Evolutionary conservation across 2,113 vertebrate species (phyloP).

Genomic region (Stegostoma tigrinum): DNA sequence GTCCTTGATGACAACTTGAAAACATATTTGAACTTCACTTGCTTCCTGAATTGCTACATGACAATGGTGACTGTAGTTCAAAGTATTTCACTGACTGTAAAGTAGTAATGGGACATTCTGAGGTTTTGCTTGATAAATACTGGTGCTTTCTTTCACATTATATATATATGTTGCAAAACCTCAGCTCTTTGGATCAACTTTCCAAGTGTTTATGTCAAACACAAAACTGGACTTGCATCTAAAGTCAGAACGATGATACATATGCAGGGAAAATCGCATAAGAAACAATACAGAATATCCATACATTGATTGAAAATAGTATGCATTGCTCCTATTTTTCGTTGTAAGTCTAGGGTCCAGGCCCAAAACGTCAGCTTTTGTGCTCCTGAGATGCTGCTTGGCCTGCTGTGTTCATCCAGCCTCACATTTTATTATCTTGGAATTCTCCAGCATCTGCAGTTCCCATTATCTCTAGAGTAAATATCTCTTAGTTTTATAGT

Average conservation of each 20-base stretch:
- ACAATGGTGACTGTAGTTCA: not conserved
- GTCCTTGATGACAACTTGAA: not conserved
- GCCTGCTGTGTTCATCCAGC: no score
- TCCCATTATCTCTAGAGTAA: no score
- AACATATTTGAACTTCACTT: not conserved
- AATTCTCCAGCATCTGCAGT: no score
- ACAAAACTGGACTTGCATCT: not conserved
- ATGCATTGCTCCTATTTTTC: no score
- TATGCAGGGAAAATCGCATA: no score
- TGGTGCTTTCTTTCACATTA: not conserved
- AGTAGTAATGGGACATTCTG: not conserved
- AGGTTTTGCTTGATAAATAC: not conserved
- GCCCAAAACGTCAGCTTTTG: no score
- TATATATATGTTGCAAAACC: not conserved
- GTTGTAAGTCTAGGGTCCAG: no score
- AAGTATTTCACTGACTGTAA: not conserved
- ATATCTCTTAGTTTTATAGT: not conserved
- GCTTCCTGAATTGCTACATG: not conserved
- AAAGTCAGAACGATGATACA: not conserved
- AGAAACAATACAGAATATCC: no score
- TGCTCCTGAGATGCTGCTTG: no score
- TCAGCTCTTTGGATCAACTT: not conserved
- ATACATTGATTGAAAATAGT: not conserved
- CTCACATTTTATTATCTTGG: no score
- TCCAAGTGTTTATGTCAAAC: not conserved